Conservation (phyloP, 23 tunicate genomes). For the Trididemnum nubilum region DNA sequence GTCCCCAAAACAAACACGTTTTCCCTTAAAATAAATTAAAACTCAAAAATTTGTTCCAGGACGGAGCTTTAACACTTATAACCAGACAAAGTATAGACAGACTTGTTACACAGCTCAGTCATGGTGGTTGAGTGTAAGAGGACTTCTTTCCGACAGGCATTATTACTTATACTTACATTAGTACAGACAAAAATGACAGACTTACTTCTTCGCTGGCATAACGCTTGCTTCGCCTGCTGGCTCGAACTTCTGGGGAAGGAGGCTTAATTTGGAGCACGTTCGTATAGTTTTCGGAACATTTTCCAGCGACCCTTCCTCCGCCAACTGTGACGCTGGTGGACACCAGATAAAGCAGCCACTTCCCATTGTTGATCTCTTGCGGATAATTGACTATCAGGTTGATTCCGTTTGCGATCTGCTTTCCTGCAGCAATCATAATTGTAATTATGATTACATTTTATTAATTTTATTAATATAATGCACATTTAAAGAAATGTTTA, state of each 20-base stretch:
- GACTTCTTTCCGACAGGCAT: no score
- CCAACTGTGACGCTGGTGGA: conserved; percentile 48
- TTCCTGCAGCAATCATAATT: conserved; percentile 27
- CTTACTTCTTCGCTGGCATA: not conserved
- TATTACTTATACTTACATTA: no score
- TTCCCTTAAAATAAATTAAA: no score
- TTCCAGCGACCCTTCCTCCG: conserved; percentile 41
- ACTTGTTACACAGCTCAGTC: no score
- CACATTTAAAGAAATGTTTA: not conserved
- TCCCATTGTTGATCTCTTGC: conserved; percentile 73
- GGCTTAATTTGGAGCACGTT: conserved; percentile 10
- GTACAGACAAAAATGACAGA: no score
- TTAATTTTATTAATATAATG: not conserved
- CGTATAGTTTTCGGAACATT: conserved; percentile 27
- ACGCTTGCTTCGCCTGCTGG: not conserved
- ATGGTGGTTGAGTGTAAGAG: no score
- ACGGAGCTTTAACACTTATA: no score
- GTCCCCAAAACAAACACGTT: no score
- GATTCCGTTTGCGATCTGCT: conserved; percentile 32
- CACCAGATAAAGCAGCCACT: conserved; percentile 82
- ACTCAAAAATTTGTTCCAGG: no score
- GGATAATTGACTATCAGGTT: conserved; percentile 55
- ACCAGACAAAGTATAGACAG: no score
- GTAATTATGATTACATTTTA: not conserved
- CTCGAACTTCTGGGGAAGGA: not conserved